Evolutionary conservation across 2,113 vertebrate species (phyloP).

Genomic region (Hystrix cristata): DNA sequence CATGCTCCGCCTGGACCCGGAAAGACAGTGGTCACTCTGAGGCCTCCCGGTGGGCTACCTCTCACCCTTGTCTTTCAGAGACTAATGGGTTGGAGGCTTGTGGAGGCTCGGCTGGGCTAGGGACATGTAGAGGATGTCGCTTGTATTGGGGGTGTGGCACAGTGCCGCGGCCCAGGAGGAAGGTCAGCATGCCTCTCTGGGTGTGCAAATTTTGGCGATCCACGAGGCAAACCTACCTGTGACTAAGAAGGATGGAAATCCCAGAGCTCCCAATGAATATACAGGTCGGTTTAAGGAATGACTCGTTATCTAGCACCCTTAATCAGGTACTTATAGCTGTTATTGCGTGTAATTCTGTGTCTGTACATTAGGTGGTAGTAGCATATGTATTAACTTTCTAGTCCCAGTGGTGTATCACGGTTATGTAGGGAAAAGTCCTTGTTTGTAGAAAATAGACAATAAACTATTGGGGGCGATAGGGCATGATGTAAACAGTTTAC

Average conservation of each 20-base stretch:
- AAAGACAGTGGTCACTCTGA: rapidly evolving
- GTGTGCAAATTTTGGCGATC: neutral
- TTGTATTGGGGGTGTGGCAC: rapidly evolving
- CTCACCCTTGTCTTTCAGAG: rapidly evolving
- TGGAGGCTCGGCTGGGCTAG: rapidly evolving
- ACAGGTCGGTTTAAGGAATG: neutral
- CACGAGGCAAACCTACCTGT: rapidly evolving
- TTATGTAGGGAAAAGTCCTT: neutral
- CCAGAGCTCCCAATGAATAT: neutral
- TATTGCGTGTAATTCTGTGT: neutral
- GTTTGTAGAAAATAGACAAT: neutral
- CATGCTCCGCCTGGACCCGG: neutral
- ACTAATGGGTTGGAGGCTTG: rapidly evolving
- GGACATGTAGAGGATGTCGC: neutral
- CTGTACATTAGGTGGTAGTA: neutral
- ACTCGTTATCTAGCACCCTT: neutral
- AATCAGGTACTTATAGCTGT: neutral
- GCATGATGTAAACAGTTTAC: neutral
- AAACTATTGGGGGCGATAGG: neutral
- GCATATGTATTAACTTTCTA: neutral
- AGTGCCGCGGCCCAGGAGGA: rapidly evolving
- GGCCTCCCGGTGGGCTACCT: rapidly evolving
- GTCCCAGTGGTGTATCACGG: neutral
- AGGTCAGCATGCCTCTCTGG: neutral
- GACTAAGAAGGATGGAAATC: neutral